Percentiles rank a stretch among this genome's conserved stretches.
These are phyloP conservation scores for Betta splendens DNA, from an alignment of 2,797 vertebrate genomes.

Conservation along the genomic window DNA sequence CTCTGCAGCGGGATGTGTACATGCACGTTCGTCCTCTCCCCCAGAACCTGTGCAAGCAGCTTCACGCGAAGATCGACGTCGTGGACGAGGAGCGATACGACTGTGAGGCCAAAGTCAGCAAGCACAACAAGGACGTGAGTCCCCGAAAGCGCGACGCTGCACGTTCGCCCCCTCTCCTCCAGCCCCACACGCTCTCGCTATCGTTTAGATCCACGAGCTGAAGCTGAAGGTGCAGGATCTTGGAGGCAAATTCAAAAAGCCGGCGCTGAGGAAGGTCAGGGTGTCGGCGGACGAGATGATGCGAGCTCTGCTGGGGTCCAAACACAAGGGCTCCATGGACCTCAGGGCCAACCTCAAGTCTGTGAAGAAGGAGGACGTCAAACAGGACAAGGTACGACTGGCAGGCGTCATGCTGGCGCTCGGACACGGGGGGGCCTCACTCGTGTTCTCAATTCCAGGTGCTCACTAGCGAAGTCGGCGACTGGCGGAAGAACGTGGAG, in stretches of 20 bases:
- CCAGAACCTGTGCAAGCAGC: constrained; percentile 81
- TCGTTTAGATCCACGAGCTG: constrained; percentile 81
- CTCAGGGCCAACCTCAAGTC: constrained; percentile 85
- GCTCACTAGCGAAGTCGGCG: constrained; percentile 79
- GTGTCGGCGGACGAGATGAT: constrained; percentile 88
- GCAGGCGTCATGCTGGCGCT: neutral
- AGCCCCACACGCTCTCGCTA: neutral
- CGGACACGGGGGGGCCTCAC: fast-evolving
- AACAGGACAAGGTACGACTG: constrained; percentile 82
- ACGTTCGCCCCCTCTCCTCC: no score
- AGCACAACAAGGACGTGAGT: constrained; percentile 85
- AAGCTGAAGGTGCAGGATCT: constrained; percentile 84
- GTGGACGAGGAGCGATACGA: constrained; percentile 85
- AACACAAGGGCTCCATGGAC: constrained; percentile 87
- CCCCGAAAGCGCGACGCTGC: neutral
- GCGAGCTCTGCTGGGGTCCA: constrained; percentile 84
- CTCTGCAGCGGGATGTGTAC: neutral
- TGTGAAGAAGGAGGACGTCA: constrained; percentile 86
- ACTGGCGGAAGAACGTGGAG: constrained; percentile 88
- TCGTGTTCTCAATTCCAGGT: constrained; percentile 59
- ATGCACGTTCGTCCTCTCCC: neutral
- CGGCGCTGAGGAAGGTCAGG: constrained; percentile 82
- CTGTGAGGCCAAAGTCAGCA: constrained; percentile 81
- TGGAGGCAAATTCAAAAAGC: constrained; percentile 85
- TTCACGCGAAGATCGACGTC: constrained; percentile 75